These are phyloP conservation scores for Eidolon helvum DNA, from an alignment of 2,113 vertebrate species.

Conservation along the genomic window DNA sequence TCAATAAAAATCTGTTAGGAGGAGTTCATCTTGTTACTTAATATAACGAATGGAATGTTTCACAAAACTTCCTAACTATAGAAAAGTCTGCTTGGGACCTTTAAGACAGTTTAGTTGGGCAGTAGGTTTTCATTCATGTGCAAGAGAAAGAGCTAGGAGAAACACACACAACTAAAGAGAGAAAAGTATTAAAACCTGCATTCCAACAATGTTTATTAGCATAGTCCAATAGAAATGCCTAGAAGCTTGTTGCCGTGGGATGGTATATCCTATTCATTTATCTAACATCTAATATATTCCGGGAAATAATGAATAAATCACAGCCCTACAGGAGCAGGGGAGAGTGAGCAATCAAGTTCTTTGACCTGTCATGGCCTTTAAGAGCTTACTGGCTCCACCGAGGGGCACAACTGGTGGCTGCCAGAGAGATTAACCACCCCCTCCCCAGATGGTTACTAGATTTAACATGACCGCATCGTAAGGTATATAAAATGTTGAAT, in stretches of 20 bases:
- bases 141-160: neutral
- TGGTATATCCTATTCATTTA: neutral
- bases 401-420: neutral
- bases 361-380: neutral
- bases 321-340: neutral
- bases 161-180: neutral
- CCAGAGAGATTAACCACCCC: neutral
- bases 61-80: neutral
- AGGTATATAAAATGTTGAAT: neutral
- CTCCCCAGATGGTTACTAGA: neutral
- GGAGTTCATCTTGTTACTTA: neutral
- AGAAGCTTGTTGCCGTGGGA: neutral
- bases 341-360: neutral
- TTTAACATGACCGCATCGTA: neutral
- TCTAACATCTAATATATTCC: neutral
- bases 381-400: neutral
- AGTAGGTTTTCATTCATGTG: neutral
- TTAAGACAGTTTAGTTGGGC: neutral
- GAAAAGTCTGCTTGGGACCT: neutral
- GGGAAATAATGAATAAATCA: neutral
- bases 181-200: neutral
- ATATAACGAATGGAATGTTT: neutral
- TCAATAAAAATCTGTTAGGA: neutral
- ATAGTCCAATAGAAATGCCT: neutral
- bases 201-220: neutral